Evolutionary conservation across 2,888 invertebrate genomes (phyloP), one percentile per base, ranked within the genome.

Genomic region (Celastrina argiolus): DNA sequence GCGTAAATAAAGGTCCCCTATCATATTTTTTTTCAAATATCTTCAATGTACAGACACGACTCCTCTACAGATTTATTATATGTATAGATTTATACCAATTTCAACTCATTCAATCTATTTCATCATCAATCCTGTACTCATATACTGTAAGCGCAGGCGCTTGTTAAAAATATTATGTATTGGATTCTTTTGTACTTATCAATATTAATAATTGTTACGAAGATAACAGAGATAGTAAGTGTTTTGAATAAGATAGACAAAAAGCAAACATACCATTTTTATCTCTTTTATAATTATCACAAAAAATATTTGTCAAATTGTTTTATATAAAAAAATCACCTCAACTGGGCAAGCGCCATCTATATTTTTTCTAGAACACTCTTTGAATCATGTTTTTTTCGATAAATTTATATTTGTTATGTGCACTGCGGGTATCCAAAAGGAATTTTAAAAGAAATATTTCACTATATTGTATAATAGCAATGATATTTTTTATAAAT

Each of bases 351-450:
- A 14, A 58, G 31, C 31, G 58, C 28, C 58, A 58, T 31, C 31
- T 31, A 8, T 58, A 58, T 31, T 31, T 58, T 45, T 28, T 28
- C 7, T 28, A 8, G 8, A n/a, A 31, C 12, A n/a, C 31, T 16
- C 31, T 31, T 58, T 58, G n/a, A 58, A 7, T 58, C 28, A 26
- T 56, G 56, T 56, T 28, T n/a, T 18, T 10, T 56, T 31, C 26
- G 12, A 45, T 31, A 3, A 1, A 51, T 51, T 12, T 3, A 22
- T 51, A 1, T 10, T 16, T 45, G 3, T 58, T 58, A 58, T 58
- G 26, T 28, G 58, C 31, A 58, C 58, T 58, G 31, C 28, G 31
- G n/a, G n/a, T n/a, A n/a, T n/a, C n/a, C n/a, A n/a, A n/a, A n/a
- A n/a, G n/a, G n/a, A n/a, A n/a, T n/a, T n/a, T n/a, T n/a, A n/a